phyloP scores from a whole-genome alignment of 1,140 invertebrate species.

The Eriocheir sinensis region DNA sequence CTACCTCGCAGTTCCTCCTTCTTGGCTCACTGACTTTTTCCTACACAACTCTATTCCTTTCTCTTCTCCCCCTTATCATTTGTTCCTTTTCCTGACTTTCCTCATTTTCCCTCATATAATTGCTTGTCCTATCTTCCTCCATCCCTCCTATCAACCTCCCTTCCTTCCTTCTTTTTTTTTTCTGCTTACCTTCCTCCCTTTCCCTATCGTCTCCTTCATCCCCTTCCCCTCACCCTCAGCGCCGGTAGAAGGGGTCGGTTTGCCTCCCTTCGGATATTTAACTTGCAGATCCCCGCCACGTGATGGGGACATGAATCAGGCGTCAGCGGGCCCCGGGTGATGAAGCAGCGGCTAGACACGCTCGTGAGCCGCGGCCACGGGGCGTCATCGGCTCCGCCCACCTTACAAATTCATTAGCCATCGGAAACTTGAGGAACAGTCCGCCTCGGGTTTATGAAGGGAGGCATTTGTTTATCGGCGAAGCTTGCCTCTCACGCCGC shows the following conservation, averaged over 20 bases:
- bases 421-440: background rate
- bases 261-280: background rate
- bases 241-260: background rate
- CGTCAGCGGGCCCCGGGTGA: background rate
- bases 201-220: background rate
- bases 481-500: too few relatives aligned
- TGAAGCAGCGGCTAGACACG: background rate
- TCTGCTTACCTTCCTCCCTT: background rate
- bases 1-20: too few relatives aligned
- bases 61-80: too few relatives aligned
- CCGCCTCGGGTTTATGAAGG: background rate
- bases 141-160: background rate
- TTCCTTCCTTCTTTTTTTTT: background rate
- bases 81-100: too few relatives aligned
- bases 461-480: too few relatives aligned
- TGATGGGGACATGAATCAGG: conserved; percentile 13
- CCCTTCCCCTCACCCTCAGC: background rate
- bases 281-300: background rate
- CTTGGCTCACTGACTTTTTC: too few relatives aligned
- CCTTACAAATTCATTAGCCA: background rate
- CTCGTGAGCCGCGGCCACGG: background rate
- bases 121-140: background rate
- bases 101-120: too few relatives aligned
- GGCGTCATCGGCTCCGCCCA: background rate
- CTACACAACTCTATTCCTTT: too few relatives aligned